A percentile compares a stretch with the other conserved stretches of the same genome.
Evolutionary conservation across 1,140 invertebrate species (phyloP).

Genomic region (Ooceraea biroi): DNA sequence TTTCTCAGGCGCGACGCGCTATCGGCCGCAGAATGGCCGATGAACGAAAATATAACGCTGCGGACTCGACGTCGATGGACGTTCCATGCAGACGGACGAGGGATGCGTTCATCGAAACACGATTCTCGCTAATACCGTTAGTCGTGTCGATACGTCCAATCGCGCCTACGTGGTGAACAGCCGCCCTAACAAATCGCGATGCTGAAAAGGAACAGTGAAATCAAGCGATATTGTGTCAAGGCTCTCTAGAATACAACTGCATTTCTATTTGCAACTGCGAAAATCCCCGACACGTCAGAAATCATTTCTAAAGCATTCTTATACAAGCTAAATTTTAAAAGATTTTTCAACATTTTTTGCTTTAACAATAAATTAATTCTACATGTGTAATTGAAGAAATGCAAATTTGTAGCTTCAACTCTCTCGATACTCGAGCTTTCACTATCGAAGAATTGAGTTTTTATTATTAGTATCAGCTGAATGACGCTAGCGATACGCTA

Average conservation of each 20-base stretch:
- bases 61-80: slow-evolving; percentile 16
- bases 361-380: not conserved
- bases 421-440: not conserved
- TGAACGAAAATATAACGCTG: slow-evolving; percentile 46
- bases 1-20: slow-evolving; percentile 18
- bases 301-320: not conserved
- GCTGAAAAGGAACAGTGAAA: slow-evolving; percentile 9
- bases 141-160: slow-evolving; percentile 37
- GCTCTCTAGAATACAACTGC: not conserved
- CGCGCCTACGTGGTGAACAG: slow-evolving; percentile 22
- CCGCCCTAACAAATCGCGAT: not conserved
- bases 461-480: too few relatives aligned
- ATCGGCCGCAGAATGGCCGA: slow-evolving; percentile 15
- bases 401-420: not conserved
- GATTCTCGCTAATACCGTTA: slow-evolving; percentile 48
- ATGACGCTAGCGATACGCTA: too few relatives aligned
- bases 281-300: not conserved
- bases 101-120: slow-evolving; percentile 47
- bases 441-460: too few relatives aligned
- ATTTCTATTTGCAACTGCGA: not conserved
- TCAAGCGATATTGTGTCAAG: slow-evolving; percentile 25
- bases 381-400: not conserved
- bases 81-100: slow-evolving; percentile 27
- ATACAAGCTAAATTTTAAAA: not conserved
- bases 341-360: not conserved